These are phyloP conservation scores for Poecile atricapillus DNA, from an alignment of 2,113 vertebrate genomes.

Conservation along the genomic window DNA sequence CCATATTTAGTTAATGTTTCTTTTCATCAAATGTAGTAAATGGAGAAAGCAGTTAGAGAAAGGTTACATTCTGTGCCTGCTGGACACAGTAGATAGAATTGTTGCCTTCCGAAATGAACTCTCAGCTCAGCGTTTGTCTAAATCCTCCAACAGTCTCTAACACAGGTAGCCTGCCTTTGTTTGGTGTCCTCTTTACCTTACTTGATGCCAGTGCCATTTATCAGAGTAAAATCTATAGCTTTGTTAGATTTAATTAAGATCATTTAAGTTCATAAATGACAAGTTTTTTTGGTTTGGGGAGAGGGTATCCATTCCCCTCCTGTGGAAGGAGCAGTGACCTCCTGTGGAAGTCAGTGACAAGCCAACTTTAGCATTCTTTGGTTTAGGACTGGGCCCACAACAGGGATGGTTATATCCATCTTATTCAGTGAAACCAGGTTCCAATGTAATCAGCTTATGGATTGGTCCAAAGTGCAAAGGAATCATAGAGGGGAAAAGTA, in stretches of 20 bases:
- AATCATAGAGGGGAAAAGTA: neutral
- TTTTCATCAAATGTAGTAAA: neutral
- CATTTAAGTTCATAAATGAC: neutral
- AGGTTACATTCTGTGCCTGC: neutral
- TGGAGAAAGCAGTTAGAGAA: neutral
- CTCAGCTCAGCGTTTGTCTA: neutral
- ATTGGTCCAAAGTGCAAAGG: neutral
- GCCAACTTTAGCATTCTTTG: neutral
- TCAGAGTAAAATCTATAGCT: neutral
- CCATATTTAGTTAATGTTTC: neutral
- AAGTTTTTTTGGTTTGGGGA: neutral
- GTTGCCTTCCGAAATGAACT: neutral
- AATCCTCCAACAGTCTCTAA: neutral
- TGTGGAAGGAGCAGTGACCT: neutral
- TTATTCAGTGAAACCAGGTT: neutral
- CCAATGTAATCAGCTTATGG: neutral
- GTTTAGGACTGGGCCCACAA: neutral
- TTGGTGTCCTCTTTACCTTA: neutral
- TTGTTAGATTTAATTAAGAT: neutral
- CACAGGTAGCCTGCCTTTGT: neutral
- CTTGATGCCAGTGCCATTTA: neutral
- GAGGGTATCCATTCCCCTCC: fast-evolving
- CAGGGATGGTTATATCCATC: neutral
- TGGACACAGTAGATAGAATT: neutral
- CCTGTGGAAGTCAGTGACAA: neutral